Evolutionary conservation across 2,113 vertebrate genomes (phyloP).

Genomic region (Oreochromis spilurus): DNA sequence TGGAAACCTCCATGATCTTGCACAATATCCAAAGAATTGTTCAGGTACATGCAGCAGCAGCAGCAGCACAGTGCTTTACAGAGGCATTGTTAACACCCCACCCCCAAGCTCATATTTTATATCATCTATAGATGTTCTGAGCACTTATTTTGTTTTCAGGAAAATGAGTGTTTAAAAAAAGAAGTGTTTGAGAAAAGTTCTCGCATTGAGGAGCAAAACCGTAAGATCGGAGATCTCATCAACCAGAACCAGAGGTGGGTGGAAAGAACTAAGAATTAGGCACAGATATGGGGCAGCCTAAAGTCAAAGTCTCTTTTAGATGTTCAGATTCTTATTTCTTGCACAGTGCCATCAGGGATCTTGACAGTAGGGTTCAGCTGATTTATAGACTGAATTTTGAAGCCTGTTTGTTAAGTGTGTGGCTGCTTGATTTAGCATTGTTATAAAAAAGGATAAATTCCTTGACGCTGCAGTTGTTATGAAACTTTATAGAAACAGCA

Average conservation of each 20-base stretch:
- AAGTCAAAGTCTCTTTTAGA: neutral
- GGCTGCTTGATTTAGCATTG: neutral
- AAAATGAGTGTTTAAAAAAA: constrained; percentile 95
- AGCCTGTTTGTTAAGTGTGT: neutral
- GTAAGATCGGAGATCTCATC: constrained; percentile 91
- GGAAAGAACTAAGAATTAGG: neutral
- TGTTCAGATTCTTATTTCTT: neutral
- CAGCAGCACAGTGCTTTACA: fast-evolving
- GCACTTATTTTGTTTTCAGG: constrained; percentile 71
- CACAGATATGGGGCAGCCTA: neutral
- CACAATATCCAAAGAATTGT: constrained; percentile 92
- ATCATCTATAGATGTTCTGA: neutral
- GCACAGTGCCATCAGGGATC: neutral
- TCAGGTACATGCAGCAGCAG: constrained; percentile 74
- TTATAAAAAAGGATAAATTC: neutral
- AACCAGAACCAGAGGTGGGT: constrained; percentile 93
- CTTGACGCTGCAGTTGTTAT: neutral
- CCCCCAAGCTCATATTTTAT: neutral
- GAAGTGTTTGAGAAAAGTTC: constrained; percentile 93
- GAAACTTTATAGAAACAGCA: neutral
- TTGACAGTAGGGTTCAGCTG: neutral
- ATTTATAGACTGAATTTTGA: neutral
- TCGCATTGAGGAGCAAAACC: constrained; percentile 93
- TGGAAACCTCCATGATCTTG: constrained; percentile 95
- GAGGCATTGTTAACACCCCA: neutral